Base-by-base conservation (phyloP, 2,113 vertebrate genomes). In the Arothron firmamentum region DNA sequence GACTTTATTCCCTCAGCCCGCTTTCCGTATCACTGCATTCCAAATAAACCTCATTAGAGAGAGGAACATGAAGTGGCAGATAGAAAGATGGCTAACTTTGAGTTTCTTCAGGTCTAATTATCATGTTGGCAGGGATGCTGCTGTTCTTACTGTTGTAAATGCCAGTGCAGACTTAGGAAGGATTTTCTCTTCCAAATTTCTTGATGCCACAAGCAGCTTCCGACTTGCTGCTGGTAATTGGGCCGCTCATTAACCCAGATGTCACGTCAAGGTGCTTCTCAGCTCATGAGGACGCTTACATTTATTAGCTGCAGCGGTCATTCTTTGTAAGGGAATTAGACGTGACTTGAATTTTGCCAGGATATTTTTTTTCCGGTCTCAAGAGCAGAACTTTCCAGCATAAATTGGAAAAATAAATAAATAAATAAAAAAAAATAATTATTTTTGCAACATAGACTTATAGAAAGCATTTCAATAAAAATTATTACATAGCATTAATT, bases 41-140 rank as follows among this genome's bases (percentile, higher is more conserved):
- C 16, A 62, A 47, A 49, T 45, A 10, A 18, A 38, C 42, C 20
- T 21, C 2, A 9, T 10, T 4, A 20, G 23, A 23, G 43, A 25
- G 0, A 56, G 20, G 25, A 15, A 42, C 19, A 14, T 25, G 6
- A n/a, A 43, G 8, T 20, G 38, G 21, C 11, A 45, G 21, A 19
- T 7, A 11, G 25, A 16, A 11, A 4, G 49, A 67, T 65, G 65
- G 67, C 38, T 45, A 9, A 28, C 57, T 64, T 21, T 53, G 60
- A 55, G 34, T 20, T 16, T 75, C 63, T 57, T 67, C 50, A 65
- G 52, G 25, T 67, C 63, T 71, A 72, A 76, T 80, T 56, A 71
- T 58, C 46, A 51, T 18, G 62, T 51, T 60, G 77, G 56, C 59
- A 59, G 10, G 17, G 74, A 23, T 45, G 1, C 62, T 17, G 61